Evolutionary conservation across 2,797 vertebrate species (phyloP), one percentile per base, ranked within the genome.

Genomic region (Distichodus sexfasciatus): DNA sequence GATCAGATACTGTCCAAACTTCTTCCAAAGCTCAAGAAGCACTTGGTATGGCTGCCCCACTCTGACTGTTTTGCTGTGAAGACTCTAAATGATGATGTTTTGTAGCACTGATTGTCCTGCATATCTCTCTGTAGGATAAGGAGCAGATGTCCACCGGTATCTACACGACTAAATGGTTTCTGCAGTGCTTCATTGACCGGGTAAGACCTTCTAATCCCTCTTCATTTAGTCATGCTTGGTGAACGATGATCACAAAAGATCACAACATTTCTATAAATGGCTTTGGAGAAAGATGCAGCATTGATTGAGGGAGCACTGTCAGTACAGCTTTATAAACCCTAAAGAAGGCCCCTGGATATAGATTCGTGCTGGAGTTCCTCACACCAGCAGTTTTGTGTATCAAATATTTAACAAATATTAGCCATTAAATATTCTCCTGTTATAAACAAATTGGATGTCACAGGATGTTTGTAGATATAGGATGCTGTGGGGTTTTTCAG

Each of bases 151-250:
- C 89, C 44, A 90, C 92, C 0, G 94, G 94, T 64, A 93, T 97
- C 80, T 97, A 97, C 82, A 92, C 93, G 29, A 95, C 94, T 17
- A 97, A 97, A 77, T 97, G 95, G 95, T 97, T 97, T 82, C 86
- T 97, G n/a, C 95, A 97, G 78, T 97, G 95, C 72, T 97, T 97
- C 83, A 94, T 97, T n/a, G 94, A 96, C 87, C 83, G 95, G 89
- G 95, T 97, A 80, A 91, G 93, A 1, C 19, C n/a, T 33, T 17
- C 11, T 43, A 5, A 12, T 6, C 40, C n/a, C 7, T 17, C 33
- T 38, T 21, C 7, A 6, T 14, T 21, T 36, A 2, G 4, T 48
- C 51, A 11, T 11, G 3, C 4, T 17, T 61, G 23, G 15, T 4
- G 33, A 36, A 48, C 21, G 14, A 3, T 24, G 21, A 10, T 47